Percentiles rank a stretch among this genome's conserved stretches.
Evolutionary conservation across 2,113 vertebrate genomes (phyloP).

Genomic region (Ictalurus punctatus): DNA sequence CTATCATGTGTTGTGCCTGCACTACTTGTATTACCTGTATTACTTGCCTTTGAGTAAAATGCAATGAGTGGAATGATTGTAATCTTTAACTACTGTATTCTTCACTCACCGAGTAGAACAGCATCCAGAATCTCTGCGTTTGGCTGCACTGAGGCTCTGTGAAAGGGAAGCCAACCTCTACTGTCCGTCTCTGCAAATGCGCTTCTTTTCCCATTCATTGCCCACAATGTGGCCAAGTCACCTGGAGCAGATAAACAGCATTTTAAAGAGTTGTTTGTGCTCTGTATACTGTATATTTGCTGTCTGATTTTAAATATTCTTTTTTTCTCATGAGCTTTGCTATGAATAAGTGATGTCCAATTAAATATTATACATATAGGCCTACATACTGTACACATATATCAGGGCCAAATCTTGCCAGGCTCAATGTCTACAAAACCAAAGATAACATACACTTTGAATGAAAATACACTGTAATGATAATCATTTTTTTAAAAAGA

Average conservation of each 20-base stretch:
- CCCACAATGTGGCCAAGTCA: slow-evolving; percentile 72
- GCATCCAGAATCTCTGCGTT: slow-evolving; percentile 72
- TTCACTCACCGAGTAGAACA: slow-evolving; percentile 76
- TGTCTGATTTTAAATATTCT: neutral
- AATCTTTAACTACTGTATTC: neutral
- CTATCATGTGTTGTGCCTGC: neutral
- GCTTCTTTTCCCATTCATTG: slow-evolving; percentile 65
- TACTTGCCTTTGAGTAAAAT: neutral
- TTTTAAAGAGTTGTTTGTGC: neutral
- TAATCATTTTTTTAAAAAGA: neutral
- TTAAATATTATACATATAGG: too few relatives aligned
- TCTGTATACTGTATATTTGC: neutral
- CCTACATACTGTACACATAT: neutral
- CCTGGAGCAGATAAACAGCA: slow-evolving; percentile 63
- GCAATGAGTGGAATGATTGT: neutral
- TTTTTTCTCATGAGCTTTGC: neutral
- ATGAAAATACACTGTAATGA: neutral
- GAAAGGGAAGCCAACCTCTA: slow-evolving; percentile 78
- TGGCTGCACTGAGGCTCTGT: slow-evolving; percentile 73
- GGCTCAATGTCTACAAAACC: neutral
- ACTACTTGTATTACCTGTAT: neutral
- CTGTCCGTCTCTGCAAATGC: slow-evolving; percentile 80
- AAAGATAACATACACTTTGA: too few relatives aligned
- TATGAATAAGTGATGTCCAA: neutral
- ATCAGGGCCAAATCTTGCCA: neutral